Percentiles rank a stretch among this genome's conserved stretches.
phyloP scores from a whole-genome alignment of 2,797 vertebrate genomes.

The Echiichthys vipera region DNA sequence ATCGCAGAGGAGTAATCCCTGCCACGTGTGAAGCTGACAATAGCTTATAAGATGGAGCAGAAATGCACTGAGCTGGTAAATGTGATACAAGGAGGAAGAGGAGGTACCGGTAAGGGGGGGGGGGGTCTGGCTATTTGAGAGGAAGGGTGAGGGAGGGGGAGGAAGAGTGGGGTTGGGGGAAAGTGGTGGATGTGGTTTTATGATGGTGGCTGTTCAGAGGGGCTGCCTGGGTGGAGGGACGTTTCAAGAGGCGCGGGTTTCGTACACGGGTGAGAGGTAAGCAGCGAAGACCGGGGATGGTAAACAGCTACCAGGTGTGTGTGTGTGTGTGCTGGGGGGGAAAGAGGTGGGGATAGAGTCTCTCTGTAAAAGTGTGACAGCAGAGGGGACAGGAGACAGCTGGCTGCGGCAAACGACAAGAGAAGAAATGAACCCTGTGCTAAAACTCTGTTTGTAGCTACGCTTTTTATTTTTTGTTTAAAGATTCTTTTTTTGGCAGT shows the following conservation, averaged over 20 bases:
- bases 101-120: constrained; percentile 42
- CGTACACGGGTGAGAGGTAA: constrained; percentile 68
- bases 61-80: constrained; percentile 22
- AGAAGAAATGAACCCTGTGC: constrained; percentile 59
- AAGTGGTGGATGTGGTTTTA: constrained; percentile 70
- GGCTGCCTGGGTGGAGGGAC: constrained; percentile 46
- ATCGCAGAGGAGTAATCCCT: constrained; percentile 42
- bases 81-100: constrained; percentile 37
- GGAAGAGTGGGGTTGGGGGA: constrained; percentile 34
- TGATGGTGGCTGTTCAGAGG: constrained; percentile 52
- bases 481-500: no score
- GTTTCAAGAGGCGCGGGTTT: constrained; percentile 74
- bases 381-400: constrained; percentile 80
- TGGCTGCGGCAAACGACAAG: constrained; percentile 72
- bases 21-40: constrained; percentile 61
- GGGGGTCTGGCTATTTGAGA: constrained; percentile 25
- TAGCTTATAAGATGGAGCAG: constrained; percentile 25
- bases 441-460: no score
- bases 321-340: constrained; percentile 17
- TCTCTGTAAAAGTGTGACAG: constrained; percentile 66
- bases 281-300: constrained; percentile 58
- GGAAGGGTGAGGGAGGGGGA: not conserved
- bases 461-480: no score
- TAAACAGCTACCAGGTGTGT: constrained; percentile 87
- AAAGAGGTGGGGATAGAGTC: constrained; percentile 5